Conservation (phyloP, 2,113 vertebrate genomes). For the Mobula birostris region DNA sequence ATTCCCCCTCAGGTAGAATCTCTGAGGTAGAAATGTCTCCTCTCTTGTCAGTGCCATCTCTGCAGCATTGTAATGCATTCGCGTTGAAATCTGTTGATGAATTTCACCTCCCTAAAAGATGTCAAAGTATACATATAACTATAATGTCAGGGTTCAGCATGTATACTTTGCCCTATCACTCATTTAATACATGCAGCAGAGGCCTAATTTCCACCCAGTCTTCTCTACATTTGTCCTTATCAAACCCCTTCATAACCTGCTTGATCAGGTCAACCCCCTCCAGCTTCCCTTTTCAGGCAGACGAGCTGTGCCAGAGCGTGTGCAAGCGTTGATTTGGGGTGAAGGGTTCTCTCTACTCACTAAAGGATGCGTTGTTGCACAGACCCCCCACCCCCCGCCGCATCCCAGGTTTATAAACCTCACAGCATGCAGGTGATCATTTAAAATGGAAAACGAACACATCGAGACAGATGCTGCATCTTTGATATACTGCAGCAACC, state of each 20-base stretch:
- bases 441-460: constrained; percentile 20
- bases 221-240: background rate
- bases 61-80: too few species aligned
- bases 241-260: background rate
- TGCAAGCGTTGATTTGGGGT: background rate
- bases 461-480: background rate
- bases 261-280: background rate
- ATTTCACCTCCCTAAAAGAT: too few species aligned
- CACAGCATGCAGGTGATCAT: background rate
- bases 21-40: too few species aligned
- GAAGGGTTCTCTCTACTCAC: background rate
- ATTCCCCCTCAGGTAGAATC: background rate
- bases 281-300: background rate
- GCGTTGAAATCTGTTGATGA: too few species aligned
- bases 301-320: background rate
- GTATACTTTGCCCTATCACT: too few species aligned
- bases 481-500: constrained; percentile 10
- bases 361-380: background rate
- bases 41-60: too few species aligned
- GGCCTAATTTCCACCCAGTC: too few species aligned
- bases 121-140: too few species aligned
- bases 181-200: too few species aligned
- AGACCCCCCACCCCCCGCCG: background rate
- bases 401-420: background rate
- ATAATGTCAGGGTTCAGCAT: too few species aligned